Evolutionary conservation across 2,888 invertebrate genomes (phyloP).

Genomic region (Allacma fusca): DNA sequence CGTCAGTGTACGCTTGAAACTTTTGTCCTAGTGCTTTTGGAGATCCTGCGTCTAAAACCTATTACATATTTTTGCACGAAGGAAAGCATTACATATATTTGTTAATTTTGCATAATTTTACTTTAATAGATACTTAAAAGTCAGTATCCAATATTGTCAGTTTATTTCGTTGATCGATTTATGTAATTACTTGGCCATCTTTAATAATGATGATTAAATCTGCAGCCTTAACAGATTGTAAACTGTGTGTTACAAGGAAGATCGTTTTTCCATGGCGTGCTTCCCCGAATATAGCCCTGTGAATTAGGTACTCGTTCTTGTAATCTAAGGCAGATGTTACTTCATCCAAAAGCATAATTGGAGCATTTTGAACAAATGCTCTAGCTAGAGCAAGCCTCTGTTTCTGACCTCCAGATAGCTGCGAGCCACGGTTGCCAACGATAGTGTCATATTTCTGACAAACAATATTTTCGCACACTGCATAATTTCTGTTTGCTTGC

Average conservation of each 20-base stretch:
- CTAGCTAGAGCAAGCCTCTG: constrained; percentile 86
- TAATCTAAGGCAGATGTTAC: constrained; percentile 83
- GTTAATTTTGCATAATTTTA: too few species aligned
- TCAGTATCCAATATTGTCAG: too few species aligned
- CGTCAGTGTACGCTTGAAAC: neutral
- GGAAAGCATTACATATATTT: too few species aligned
- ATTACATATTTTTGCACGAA: too few species aligned
- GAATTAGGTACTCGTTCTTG: constrained; percentile 82
- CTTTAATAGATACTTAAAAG: too few species aligned
- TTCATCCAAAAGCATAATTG: constrained; percentile 79
- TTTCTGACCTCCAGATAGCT: constrained; percentile 75
- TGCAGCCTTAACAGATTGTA: constrained; percentile 63
- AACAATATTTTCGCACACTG: neutral
- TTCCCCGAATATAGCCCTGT: constrained; percentile 72
- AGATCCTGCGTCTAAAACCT: neutral
- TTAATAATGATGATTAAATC: constrained; percentile 69
- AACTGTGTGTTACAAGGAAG: constrained; percentile 60
- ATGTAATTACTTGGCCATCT: constrained; percentile 70
- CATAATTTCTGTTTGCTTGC: neutral
- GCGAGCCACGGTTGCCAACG: neutral
- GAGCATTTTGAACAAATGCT: constrained; percentile 76
- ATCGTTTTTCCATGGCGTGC: constrained; percentile 63
- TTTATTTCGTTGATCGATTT: too few species aligned
- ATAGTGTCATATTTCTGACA: neutral
- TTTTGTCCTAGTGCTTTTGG: neutral